Percentiles rank a stretch among this genome's conserved stretches.
Evolutionary conservation across 1,140 invertebrate genomes (phyloP).

Genomic region (Lordiphosa clarofinis): DNA sequence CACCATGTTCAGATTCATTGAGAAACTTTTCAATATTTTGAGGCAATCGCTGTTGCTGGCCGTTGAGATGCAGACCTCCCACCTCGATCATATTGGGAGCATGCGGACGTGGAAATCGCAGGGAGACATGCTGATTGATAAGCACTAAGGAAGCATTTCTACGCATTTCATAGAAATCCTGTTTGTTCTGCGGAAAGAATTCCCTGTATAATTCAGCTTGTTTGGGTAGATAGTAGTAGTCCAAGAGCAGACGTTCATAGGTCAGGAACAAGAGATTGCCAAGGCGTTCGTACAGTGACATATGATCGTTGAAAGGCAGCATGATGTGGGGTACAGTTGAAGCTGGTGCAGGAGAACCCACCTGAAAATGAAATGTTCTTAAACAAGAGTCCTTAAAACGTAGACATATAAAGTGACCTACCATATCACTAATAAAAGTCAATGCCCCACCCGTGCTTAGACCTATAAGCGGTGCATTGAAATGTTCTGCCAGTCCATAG

Average conservation of each 20-base stretch:
- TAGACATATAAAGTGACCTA: no score
- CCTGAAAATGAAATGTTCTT: no score
- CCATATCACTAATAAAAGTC: no score
- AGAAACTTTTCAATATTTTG: slow-evolving; percentile 54
- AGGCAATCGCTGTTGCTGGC: slow-evolving; percentile 64
- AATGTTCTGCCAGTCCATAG: slow-evolving; percentile 66
- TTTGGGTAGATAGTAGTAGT: slow-evolving; percentile 44
- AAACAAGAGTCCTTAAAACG: no score
- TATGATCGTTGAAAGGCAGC: slow-evolving; percentile 52
- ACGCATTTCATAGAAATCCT: slow-evolving; percentile 50
- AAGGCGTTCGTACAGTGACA: slow-evolving; percentile 76
- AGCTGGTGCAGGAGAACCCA: slow-evolving; percentile 64
- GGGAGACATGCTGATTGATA: slow-evolving; percentile 80
- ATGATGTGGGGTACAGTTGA: slow-evolving; percentile 48
- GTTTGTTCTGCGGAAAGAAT: slow-evolving; percentile 52
- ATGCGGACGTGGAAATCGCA: slow-evolving; percentile 78
- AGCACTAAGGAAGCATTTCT: slow-evolving; percentile 81
- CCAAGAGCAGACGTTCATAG: slow-evolving; percentile 46
- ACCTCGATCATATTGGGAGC: slow-evolving; percentile 80
- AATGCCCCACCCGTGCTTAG: slow-evolving; percentile 25
- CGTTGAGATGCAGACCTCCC: slow-evolving; percentile 80
- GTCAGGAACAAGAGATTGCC: slow-evolving; percentile 35
- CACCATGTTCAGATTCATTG: slow-evolving; percentile 80
- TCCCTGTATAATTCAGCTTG: slow-evolving; percentile 59
- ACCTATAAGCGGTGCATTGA: slow-evolving; percentile 69